These are phyloP conservation scores for Amitus sp. DNA, from an alignment of 2,888 invertebrate species.

Conservation along the genomic window DNA sequence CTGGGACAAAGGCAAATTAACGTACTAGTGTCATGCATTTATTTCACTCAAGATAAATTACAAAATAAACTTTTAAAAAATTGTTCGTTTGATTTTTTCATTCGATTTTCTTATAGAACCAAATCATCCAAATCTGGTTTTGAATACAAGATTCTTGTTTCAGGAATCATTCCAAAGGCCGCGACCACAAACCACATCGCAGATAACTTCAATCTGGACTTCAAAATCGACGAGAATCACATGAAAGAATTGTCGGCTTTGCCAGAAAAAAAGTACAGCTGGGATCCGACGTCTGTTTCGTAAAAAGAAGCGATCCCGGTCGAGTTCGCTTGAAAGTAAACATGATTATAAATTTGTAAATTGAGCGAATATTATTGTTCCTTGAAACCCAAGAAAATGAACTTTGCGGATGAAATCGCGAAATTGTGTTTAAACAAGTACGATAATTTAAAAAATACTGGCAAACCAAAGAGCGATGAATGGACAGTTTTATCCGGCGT, in stretches of 20 bases:
- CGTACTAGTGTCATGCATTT: too few relatives aligned
- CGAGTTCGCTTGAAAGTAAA: background rate
- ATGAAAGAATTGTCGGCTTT: slow-evolving; percentile 68
- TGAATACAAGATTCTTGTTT: too few relatives aligned
- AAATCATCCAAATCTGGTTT: too few relatives aligned
- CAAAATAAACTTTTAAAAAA: too few relatives aligned
- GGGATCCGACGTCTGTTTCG: slow-evolving; percentile 67
- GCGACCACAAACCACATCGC: slow-evolving; percentile 69
- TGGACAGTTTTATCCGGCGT: slow-evolving; percentile 89
- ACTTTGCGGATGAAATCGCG: slow-evolving; percentile 68
- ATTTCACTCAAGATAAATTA: too few relatives aligned
- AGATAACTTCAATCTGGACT: slow-evolving; percentile 72
- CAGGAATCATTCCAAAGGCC: slow-evolving; percentile 75
- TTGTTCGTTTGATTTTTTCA: too few relatives aligned
- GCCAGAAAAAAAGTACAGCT: slow-evolving; percentile 68
- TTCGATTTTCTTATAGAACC: too few relatives aligned
- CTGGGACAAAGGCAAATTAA: too few relatives aligned
- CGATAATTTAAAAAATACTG: slow-evolving; percentile 76
- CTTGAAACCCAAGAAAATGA: slow-evolving; percentile 35
- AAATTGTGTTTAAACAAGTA: slow-evolving; percentile 72
- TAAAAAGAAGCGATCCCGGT: background rate
- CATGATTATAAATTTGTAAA: background rate
- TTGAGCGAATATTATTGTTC: background rate
- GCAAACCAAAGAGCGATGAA: slow-evolving; percentile 80
- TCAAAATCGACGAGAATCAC: slow-evolving; percentile 68